These are phyloP conservation scores for Steinernema carpocapsae DNA, from an alignment of 2,888 invertebrate genomes.

Conservation along the genomic window DNA sequence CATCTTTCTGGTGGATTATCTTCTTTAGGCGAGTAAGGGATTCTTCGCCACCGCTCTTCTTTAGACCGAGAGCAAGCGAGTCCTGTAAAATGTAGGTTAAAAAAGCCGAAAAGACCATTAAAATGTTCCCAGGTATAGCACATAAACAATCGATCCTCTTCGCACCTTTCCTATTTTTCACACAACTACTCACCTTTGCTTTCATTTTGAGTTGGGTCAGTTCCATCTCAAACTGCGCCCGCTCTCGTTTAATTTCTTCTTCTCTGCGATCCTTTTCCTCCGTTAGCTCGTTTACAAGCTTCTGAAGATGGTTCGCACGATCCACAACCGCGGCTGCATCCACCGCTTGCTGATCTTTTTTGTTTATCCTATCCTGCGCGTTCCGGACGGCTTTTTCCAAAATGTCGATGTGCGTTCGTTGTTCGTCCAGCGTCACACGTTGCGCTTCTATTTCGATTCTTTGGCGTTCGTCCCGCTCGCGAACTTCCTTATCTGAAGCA, in stretches of 20 bases:
- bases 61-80: slow-evolving; percentile 40
- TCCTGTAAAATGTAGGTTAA: background rate
- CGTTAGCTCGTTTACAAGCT: slow-evolving; percentile 78
- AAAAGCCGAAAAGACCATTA: background rate
- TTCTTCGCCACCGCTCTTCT: slow-evolving; percentile 37
- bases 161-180: too few relatives aligned
- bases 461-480: slow-evolving; percentile 86
- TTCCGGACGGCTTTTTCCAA: slow-evolving; percentile 87
- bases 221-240: slow-evolving; percentile 84
- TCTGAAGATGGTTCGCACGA: slow-evolving; percentile 80
- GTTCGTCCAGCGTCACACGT: slow-evolving; percentile 85
- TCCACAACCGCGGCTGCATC: slow-evolving; percentile 83
- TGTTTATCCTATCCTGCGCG: slow-evolving; percentile 85
- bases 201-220: slow-evolving; percentile 75
- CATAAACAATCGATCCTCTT: too few relatives aligned
- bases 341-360: slow-evolving; percentile 79
- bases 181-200: slow-evolving; percentile 38
- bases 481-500: slow-evolving; percentile 81
- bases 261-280: slow-evolving; percentile 84
- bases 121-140: too few relatives aligned
- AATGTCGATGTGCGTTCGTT: slow-evolving; percentile 88
- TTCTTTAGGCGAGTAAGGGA: slow-evolving; percentile 47
- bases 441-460: slow-evolving; percentile 89
- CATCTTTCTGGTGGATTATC: slow-evolving; percentile 57
- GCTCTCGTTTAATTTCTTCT: slow-evolving; percentile 82